Evolutionary conservation across 2,113 vertebrate genomes (phyloP), one percentile per base, ranked within the genome.

Genomic region (Toxotes chatareus): DNA sequence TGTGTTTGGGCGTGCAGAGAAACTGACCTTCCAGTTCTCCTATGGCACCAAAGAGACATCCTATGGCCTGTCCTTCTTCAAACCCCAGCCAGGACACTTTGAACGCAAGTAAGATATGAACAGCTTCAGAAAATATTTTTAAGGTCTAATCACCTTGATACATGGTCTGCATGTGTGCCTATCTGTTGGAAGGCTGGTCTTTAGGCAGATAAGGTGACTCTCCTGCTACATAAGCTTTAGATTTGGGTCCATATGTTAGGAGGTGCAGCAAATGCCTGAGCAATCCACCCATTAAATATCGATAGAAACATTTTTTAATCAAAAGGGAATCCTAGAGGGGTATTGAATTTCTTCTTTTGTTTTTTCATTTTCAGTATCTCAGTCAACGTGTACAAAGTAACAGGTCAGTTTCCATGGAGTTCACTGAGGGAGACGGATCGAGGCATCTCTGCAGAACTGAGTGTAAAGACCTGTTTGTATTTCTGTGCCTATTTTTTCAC

Each of bases 1-100:
- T 72, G 90, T 96, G 21, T 88, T 99, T 1, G 98, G 98, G 38
- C 97, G 97, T 4, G 98, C 98, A 32, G 98, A 99, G 86, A 99
- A 99, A 86, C 91, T 99, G 73, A 97, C 96, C 32, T 98, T 99
- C 87, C 98, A 99, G 93, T 99, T 98, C 89, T 99, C 98, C 36
- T 99, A 99, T 0, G 98, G 98, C 64, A 99, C 98, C 51, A 99
- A 99, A 91, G 98, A 99, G 80, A 99, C 97, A 0, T 99, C 98
- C 0, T 99, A 99, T 0, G 98, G 98, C 63, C 90, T 99, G 17
- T 99, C 98, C 1, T 96, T 99, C 95, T 99, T 99, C 91, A 99
- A 98, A 91, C 98, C 98, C 1, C 97, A 96, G 85, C 96, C 96
- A 1, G 98, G 98, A 73, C 89, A 95, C 90, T 99, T 99, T 79